A percentile compares a stretch with the other conserved stretches of the same genome.
Evolutionary conservation across 2,797 vertebrate genomes (phyloP).

Genomic region (Acipenser transmontanus): DNA sequence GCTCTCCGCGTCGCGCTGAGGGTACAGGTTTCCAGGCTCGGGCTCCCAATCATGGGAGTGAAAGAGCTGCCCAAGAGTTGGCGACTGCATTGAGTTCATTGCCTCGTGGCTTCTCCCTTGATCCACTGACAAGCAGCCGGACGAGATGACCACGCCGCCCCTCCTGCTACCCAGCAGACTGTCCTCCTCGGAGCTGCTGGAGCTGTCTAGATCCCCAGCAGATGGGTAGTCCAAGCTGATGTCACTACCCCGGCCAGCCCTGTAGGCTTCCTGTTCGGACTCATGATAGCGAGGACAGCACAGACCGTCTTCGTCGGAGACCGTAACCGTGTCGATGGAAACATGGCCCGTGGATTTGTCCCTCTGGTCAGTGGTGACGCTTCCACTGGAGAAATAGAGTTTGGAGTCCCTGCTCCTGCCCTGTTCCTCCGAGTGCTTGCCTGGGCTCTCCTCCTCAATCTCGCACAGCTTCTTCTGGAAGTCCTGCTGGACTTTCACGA

Average conservation of each 20-base stretch:
- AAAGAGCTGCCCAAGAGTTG: conserved; percentile 32
- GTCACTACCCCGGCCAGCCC: conserved; percentile 23
- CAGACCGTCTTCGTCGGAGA: conserved; percentile 54
- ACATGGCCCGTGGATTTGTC: conserved; percentile 58
- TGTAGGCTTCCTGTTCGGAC: conserved; percentile 16
- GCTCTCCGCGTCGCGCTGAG: conserved; percentile 51
- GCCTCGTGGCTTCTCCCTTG: conserved; percentile 3
- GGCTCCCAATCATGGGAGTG: conserved; percentile 44
- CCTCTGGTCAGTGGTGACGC: conserved; percentile 18
- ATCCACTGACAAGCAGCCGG: conserved; percentile 30
- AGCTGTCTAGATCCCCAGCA: conserved; percentile 31
- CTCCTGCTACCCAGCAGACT: conserved; percentile 23
- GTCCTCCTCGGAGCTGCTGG: conserved; percentile 17
- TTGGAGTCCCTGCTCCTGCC: conserved; percentile 1
- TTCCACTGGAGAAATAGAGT: conserved; percentile 23
- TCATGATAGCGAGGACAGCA: conserved; percentile 31
- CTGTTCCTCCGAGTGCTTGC: conserved; percentile 13
- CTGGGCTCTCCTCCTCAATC: conserved; percentile 28
- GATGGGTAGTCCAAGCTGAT: conserved; percentile 40
- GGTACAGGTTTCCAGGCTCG: conserved; percentile 25
- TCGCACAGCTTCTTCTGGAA: conserved; percentile 20
- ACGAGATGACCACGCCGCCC: conserved; percentile 28
- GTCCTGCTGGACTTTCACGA: conserved; percentile 28
- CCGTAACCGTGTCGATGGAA: conserved; percentile 78
- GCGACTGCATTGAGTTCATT: conserved; percentile 15